Percentiles rank a stretch among this genome's conserved stretches.
phyloP scores from a whole-genome alignment of 2,888 invertebrate genomes.

The Xanthia togata region DNA sequence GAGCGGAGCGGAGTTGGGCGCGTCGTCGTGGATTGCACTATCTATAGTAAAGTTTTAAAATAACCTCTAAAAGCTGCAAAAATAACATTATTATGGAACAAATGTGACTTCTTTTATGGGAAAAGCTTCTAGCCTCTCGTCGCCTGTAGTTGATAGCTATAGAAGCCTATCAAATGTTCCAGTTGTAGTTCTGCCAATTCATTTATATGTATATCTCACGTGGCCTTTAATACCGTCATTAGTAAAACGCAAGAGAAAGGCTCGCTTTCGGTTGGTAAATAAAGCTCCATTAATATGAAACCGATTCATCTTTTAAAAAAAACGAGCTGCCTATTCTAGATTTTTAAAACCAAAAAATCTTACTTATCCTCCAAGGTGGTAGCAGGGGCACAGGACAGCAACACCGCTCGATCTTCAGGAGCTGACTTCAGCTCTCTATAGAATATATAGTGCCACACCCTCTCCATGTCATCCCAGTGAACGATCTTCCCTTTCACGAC shows the following conservation, averaged over 20 bases:
- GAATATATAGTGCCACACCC: conserved; percentile 83
- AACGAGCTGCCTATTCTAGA: not conserved
- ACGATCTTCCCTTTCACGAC: conserved; percentile 77
- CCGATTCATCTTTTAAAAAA: not conserved
- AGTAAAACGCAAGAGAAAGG: not conserved
- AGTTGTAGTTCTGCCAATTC: not conserved
- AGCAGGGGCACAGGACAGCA: conserved; percentile 73
- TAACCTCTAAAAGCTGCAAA: not conserved
- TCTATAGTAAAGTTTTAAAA: not conserved
- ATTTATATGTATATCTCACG: no score
- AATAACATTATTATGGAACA: not conserved
- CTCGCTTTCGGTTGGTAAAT: not conserved
- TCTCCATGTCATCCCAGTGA: conserved; percentile 86
- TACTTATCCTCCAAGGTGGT: conserved; percentile 81
- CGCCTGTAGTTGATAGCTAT: not conserved
- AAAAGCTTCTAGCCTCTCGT: not conserved
- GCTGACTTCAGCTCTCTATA: conserved; percentile 84
- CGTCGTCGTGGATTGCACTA: no score
- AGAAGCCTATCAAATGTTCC: not conserved
- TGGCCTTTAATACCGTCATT: not conserved
- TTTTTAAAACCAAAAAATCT: conserved; percentile 38
- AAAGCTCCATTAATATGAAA: not conserved
- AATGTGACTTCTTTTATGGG: not conserved
- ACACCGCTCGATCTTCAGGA: conserved; percentile 82
- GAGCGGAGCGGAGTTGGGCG: no score